phyloP scores from a whole-genome alignment of 2,888 invertebrate genomes.

The Maniola hyperantus region DNA sequence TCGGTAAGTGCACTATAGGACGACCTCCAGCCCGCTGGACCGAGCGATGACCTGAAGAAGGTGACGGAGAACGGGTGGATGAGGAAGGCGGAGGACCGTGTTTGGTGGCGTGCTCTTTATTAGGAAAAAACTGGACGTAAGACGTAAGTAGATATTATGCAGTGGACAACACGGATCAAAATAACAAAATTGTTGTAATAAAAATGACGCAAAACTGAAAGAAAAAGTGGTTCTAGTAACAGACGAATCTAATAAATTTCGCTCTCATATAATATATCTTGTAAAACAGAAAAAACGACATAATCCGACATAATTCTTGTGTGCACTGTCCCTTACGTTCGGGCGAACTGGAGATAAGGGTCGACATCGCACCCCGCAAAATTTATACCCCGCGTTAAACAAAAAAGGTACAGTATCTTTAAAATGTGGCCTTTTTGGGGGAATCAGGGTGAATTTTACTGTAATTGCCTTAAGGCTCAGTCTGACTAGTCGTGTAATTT shows the following conservation, averaged over 20 bases:
- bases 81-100: too few species aligned
- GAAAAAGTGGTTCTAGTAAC: background rate
- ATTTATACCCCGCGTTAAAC: constrained; percentile 61
- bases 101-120: too few species aligned
- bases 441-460: constrained; percentile 28
- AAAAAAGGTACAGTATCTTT: constrained; percentile 31
- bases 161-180: background rate
- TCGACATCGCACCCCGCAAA: constrained; percentile 52
- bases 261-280: constrained; percentile 8
- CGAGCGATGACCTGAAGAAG: too few species aligned
- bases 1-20: too few species aligned
- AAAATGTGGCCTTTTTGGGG: constrained; percentile 32
- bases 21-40: too few species aligned
- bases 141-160: too few species aligned
- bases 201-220: background rate
- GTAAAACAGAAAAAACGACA: constrained; percentile 11
- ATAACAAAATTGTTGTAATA: background rate
- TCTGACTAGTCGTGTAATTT: background rate
- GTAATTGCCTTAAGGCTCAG: constrained; percentile 19
- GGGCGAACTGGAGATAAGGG: constrained; percentile 57
- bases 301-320: constrained; percentile 29
- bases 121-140: too few species aligned
- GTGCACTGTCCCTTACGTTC: constrained; percentile 43
- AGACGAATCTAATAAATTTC: constrained; percentile 6
- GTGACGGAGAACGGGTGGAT: too few species aligned